Percentiles rank a stretch among this genome's conserved stretches.
Conservation (phyloP, 2,113 vertebrate species). For the Chaetodon auriga region DNA sequence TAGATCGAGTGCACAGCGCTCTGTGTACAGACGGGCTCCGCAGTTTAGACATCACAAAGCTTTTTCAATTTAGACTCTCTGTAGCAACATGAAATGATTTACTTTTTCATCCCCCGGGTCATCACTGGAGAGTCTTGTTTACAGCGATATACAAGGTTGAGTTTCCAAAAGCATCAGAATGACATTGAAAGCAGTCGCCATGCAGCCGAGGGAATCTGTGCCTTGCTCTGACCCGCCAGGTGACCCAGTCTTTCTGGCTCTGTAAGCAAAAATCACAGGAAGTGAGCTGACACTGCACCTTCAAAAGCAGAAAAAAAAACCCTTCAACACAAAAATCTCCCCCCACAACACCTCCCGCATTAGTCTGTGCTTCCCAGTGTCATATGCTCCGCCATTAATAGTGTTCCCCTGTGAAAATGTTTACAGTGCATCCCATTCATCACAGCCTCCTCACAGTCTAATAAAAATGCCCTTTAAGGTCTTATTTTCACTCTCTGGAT, state of each 20-base stretch:
- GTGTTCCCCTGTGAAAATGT: constrained; percentile 76
- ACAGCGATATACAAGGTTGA: constrained; percentile 55
- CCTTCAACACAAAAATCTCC: constrained; percentile 61
- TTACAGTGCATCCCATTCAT: constrained; percentile 80
- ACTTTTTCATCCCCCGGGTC: constrained; percentile 48
- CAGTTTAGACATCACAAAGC: constrained; percentile 25
- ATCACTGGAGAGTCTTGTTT: constrained; percentile 60
- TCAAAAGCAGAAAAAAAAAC: constrained; percentile 60
- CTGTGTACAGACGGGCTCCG: background rate
- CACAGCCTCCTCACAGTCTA: constrained; percentile 73
- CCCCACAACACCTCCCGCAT: constrained; percentile 54
- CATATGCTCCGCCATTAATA: constrained; percentile 72
- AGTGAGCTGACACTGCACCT: constrained; percentile 79
- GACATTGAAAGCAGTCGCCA: constrained; percentile 70
- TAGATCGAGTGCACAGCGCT: constrained; percentile 11
- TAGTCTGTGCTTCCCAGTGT: constrained; percentile 65
- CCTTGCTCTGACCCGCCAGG: constrained; percentile 65
- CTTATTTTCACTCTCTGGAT: constrained; percentile 67
- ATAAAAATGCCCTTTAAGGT: constrained; percentile 75
- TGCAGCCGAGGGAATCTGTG: constrained; percentile 59
- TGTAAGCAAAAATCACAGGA: constrained; percentile 77
- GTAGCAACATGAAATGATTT: constrained; percentile 52
- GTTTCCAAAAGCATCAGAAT: constrained; percentile 54
- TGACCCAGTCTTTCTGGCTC: constrained; percentile 73
- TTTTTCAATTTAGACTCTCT: constrained; percentile 50